Evolutionary conservation across 1,140 invertebrate genomes (phyloP).

Genomic region (Maniola jurtina): DNA sequence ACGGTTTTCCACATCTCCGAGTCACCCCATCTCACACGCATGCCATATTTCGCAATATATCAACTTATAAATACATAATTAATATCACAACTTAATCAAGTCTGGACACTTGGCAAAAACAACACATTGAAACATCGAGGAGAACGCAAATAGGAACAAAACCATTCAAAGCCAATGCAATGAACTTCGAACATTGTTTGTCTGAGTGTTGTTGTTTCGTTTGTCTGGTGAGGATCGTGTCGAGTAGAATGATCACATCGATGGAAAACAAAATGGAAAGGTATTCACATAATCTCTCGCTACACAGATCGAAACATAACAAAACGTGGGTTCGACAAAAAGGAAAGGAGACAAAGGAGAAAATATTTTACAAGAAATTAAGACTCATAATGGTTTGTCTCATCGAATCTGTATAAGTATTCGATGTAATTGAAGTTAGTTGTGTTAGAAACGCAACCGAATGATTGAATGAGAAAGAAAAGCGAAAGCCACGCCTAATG

Average conservation of each 20-base stretch:
- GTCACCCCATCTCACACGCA: slow-evolving; percentile 47
- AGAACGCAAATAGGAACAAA: slow-evolving; percentile 55
- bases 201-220: slow-evolving; percentile 25
- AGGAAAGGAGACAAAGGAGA: slow-evolving; percentile 47
- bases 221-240: slow-evolving; percentile 44
- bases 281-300: slow-evolving; percentile 61
- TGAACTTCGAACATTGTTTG: slow-evolving; percentile 46
- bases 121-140: slow-evolving; percentile 56
- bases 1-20: slow-evolving; percentile 28
- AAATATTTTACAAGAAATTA: slow-evolving; percentile 54
- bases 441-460: slow-evolving; percentile 70
- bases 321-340: slow-evolving; percentile 51
- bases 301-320: slow-evolving; percentile 70
- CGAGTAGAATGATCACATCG: slow-evolving; percentile 64
- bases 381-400: slow-evolving; percentile 37
- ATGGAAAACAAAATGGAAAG: slow-evolving; percentile 61
- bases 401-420: slow-evolving; percentile 56
- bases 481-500: slow-evolving; percentile 78
- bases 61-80: slow-evolving; percentile 21
- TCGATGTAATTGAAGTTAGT: slow-evolving; percentile 67
- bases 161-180: slow-evolving; percentile 71
- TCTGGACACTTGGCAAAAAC: slow-evolving; percentile 50
- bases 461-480: slow-evolving; percentile 73
- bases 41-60: slow-evolving; percentile 47
- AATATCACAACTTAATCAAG: slow-evolving; percentile 22